Evolutionary conservation across 1,140 invertebrate species (phyloP), one percentile per base, ranked within the genome.

Genomic region (Bombus balteatus): DNA sequence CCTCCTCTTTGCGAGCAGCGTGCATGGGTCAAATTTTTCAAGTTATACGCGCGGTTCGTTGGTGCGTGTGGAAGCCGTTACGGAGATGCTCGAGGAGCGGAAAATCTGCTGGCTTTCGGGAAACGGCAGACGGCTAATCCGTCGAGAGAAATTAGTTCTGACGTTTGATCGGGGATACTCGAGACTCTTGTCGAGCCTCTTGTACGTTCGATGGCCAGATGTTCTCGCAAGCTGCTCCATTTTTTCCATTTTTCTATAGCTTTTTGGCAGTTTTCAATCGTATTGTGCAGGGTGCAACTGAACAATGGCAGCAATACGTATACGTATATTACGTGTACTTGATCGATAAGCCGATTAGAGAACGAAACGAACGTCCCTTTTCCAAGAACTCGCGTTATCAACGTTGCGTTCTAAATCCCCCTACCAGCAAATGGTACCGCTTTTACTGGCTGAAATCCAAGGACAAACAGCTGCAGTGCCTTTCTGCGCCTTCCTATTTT

Each of bases 81-180:
- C 22, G 39, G n/a, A n/a, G 32, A 39, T 37, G 83, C 39, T 76
- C 53, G 68, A 72, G 53, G 2, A 85, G 39, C 77, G 83, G 83
- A 85, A 85, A 85, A 85, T 85, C 83, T 66, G 68, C 39, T 47
- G 83, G 32, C 83, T 80, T 85, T 53, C 25, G 57, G 53, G 57
- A 85, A 73, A 72, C 59, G 62, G 12, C 81, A 76, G 81, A 32
- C 81, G 77, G 77, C 83, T 85, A 72, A 85, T 85, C 83, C n/a
- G 83, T 65, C 77, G 77, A 22, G 4, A 70, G 83, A 71, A 85
- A 85, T 85, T 80, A 72, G 65, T 34, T 77, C 43, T 70, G 82
- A 83, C 75, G 74, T 70, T 78, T 71, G 83, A 85, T 72, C 83
- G 83, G 53, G 41, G 41, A 73, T n/a, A 28, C 59, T n/a, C 41